Evolutionary conservation across 30 jellyfish, hydroid and myxozoan species (phyloP).

Genomic region (Aurelia coerulea): DNA sequence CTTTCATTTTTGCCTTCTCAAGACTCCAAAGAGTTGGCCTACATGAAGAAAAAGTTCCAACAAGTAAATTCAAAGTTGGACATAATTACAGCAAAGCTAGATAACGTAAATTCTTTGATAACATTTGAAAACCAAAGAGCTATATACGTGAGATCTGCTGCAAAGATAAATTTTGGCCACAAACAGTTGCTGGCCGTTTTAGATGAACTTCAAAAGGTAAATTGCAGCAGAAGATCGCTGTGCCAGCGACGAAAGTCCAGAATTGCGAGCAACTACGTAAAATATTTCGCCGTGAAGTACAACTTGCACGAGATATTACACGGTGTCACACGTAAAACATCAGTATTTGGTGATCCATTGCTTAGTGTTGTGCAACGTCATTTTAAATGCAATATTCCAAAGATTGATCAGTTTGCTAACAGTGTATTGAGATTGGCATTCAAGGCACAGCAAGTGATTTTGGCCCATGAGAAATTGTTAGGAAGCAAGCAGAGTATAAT

Average conservation of each 20-base stretch:
- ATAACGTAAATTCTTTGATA: background rate
- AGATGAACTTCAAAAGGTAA: background rate
- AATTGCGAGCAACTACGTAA: background rate
- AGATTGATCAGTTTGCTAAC: slow-evolving; percentile 8
- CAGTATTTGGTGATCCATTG: slow-evolving; percentile 10
- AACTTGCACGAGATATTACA: background rate
- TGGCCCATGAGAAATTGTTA: slow-evolving; percentile 17
- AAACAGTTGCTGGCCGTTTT: background rate
- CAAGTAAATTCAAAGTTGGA: slow-evolving; percentile 25
- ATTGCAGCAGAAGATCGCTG: background rate
- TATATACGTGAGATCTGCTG: background rate
- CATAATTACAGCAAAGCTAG: slow-evolving; percentile 9
- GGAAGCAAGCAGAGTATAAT: slow-evolving; percentile 25
- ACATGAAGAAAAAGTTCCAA: slow-evolving; percentile 7
- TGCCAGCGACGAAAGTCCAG: background rate
- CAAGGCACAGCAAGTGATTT: slow-evolving; percentile 36
- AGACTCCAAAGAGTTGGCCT: slow-evolving; percentile 27
- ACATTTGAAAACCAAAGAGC: background rate
- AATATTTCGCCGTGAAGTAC: background rate
- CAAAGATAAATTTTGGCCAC: slow-evolving; percentile 1
- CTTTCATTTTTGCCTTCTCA: slow-evolving; percentile 1
- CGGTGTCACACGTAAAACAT: slow-evolving; percentile 2
- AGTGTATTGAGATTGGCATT: background rate
- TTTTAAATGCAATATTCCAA: slow-evolving; percentile 2
- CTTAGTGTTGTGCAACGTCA: background rate